A percentile compares a stretch with the other conserved stretches of the same genome.
These are phyloP conservation scores for Coregonus sp. DNA, from an alignment of 2,797 vertebrate species.

Conservation along the genomic window DNA sequence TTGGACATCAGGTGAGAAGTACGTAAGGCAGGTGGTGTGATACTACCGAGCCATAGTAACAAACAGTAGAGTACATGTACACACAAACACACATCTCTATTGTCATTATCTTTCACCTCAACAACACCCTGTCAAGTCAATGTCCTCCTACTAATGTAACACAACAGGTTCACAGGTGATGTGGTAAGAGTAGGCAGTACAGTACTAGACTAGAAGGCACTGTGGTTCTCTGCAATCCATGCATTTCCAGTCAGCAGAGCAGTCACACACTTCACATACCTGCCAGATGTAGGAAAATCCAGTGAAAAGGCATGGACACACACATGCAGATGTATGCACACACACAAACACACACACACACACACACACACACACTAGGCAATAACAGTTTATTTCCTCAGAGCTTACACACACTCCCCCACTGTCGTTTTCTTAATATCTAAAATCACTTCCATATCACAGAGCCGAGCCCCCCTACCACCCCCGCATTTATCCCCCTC, in stretches of 20 bases:
- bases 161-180: neutral
- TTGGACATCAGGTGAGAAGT: no score
- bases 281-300: neutral
- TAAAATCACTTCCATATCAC: slow-evolving; percentile 11
- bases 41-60: neutral
- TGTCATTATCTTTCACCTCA: slow-evolving; percentile 30
- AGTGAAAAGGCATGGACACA: neutral
- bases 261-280: neutral
- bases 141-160: slow-evolving; percentile 1
- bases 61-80: neutral
- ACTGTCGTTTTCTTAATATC: neutral
- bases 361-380: no score
- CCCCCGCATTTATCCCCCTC: neutral
- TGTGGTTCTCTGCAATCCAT: no score
- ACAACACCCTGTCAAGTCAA: slow-evolving; percentile 1
- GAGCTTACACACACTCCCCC: neutral
- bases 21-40: neutral
- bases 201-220: neutral
- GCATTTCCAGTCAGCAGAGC: slow-evolving; percentile 34
- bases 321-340: neutral
- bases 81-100: slow-evolving; percentile 6
- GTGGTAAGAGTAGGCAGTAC: neutral
- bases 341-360: neutral
- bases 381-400: neutral
- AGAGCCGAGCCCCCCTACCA: neutral